phyloP scores from a whole-genome alignment of 2,797 vertebrate genomes.

The Hippocampus kuda region DNA sequence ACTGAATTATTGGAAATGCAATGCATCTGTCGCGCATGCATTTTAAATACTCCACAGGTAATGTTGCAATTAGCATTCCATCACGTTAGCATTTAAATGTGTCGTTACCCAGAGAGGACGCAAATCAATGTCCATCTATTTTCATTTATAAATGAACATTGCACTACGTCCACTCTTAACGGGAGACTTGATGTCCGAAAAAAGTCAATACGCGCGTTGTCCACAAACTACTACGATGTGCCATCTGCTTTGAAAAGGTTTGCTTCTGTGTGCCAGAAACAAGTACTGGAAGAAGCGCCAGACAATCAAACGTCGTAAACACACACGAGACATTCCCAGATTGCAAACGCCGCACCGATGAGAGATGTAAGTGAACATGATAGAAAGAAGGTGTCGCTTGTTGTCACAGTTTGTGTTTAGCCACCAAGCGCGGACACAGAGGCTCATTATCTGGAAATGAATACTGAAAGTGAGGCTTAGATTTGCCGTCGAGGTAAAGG shows the following conservation, averaged over 20 bases:
- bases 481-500: neutral
- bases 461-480: neutral
- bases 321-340: neutral
- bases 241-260: neutral
- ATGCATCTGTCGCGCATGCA: no score
- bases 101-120: neutral
- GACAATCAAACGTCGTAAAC: neutral
- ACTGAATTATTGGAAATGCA: no score
- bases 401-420: neutral
- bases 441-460: neutral
- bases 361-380: neutral
- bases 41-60: no score
- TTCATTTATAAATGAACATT: neutral
- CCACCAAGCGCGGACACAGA: neutral
- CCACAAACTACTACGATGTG: neutral
- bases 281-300: neutral
- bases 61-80: neutral
- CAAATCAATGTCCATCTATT: neutral
- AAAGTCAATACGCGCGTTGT: neutral
- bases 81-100: neutral
- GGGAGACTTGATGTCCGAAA: neutral
- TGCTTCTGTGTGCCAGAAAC: neutral
- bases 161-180: neutral
- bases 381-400: neutral
- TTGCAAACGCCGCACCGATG: conserved; percentile 7